Percentiles rank a stretch among this genome's conserved stretches.
Evolutionary conservation across 2,888 invertebrate species (phyloP).

Genomic region (Eupeodes luniger): DNA sequence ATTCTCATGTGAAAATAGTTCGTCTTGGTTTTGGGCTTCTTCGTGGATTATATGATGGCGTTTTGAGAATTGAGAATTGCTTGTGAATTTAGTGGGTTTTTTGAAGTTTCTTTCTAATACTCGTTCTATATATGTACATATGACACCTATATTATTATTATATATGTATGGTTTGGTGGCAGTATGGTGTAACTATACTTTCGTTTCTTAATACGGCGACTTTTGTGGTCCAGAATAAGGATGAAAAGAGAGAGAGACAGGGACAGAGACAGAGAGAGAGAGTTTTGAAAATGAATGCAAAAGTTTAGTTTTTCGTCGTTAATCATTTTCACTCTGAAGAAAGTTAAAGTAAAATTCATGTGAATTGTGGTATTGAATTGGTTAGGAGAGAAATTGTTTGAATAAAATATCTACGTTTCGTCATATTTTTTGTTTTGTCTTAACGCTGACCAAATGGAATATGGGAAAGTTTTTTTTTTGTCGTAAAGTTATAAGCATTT

Average conservation of each 20-base stretch:
- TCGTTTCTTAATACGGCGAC: background rate
- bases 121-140: background rate
- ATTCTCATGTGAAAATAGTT: background rate
- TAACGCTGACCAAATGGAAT: slow-evolving; percentile 31
- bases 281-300: slow-evolving; percentile 18
- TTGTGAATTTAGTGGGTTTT: slow-evolving; percentile 62
- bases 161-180: background rate
- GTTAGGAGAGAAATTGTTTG: slow-evolving; percentile 45
- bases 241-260: background rate
- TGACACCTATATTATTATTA: background rate
- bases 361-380: slow-evolving; percentile 71
- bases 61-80: slow-evolving; percentile 66
- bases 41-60: slow-evolving; percentile 14
- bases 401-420: slow-evolving; percentile 45
- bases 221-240: background rate
- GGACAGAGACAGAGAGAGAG: background rate
- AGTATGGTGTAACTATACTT: background rate
- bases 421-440: slow-evolving; percentile 61
- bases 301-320: slow-evolving; percentile 71
- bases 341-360: slow-evolving; percentile 61
- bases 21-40: background rate
- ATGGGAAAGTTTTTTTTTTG: slow-evolving; percentile 17
- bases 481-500: background rate
- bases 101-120: slow-evolving; percentile 62
- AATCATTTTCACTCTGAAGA: slow-evolving; percentile 67